Evolutionary conservation across 2,888 invertebrate genomes (phyloP), one percentile per base, ranked within the genome.

Genomic region (Ochropleura leucogaster): DNA sequence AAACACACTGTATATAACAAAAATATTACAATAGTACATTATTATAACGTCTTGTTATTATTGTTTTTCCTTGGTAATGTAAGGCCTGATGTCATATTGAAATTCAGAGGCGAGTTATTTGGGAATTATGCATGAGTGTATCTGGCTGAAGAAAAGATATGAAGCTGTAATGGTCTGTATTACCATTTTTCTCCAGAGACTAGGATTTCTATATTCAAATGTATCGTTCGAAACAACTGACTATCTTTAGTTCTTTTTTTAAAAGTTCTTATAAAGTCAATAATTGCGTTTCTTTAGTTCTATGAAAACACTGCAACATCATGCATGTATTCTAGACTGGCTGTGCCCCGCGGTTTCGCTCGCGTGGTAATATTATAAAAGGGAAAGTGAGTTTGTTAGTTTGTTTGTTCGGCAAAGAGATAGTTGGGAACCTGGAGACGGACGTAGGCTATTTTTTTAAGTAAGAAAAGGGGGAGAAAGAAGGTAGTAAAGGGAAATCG

Each of bases 101-200:
- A 84, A 71, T 84, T 79, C 64, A 65, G 55, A 20, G 64, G 49
- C 55, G 64, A 69, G 74, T 84, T 81, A 84, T 83, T 55, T 57
- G 47, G 46, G 78, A 53, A 80, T 71, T 80, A 80, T 80, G 67
- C 79, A 77, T 47, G 78, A 69, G 65, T 63, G 40, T 77, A 40
- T 82, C 59, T 79, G 82, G 65, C 47, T 53, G 57, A 66, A 47
- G 62, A 53, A 51, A 63, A 69, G 59, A 40, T 65, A 77, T 66
- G 64, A 60, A 70, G 40, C 57, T 77, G 70, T 70, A 67, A 82
- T 66, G 83, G 53, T 53, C 16, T 16, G 40, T 53, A 79, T 82
- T 79, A 82, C 51, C 77, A 77, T 79, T 77, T 77, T 69, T 66
- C 51, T 77, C 18, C 18, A 40, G 20, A 10, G 53, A 59, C 9